Evolutionary conservation across 2,797 vertebrate species (phyloP).

Genomic region (Lacerta viridis): DNA sequence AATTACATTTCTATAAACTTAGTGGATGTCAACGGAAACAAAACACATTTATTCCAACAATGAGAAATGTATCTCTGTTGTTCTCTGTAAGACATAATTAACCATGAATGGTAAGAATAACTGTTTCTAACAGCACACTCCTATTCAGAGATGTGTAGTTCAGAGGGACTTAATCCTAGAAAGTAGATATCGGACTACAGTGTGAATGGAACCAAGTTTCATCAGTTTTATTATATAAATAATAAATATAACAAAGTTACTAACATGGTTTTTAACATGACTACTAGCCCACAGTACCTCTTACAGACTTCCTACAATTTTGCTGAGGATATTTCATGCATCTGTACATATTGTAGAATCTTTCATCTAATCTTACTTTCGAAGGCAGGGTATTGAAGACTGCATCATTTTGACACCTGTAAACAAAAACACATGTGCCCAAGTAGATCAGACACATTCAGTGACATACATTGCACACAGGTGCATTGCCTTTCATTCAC

Average conservation of each 20-base stretch:
- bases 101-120: not conserved
- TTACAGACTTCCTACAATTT: no score
- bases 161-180: not conserved
- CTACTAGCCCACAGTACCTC: no score
- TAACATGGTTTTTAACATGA: not conserved
- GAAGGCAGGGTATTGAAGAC: not conserved
- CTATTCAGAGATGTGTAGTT: not conserved
- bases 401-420: not conserved
- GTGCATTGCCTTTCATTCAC: no score
- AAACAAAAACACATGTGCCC: not conserved
- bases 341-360: not conserved
- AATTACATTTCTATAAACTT: slow-evolving; percentile 28
- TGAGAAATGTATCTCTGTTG: not conserved
- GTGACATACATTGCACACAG: no score
- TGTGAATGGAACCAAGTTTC: not conserved
- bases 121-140: not conserved
- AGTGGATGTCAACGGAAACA: not conserved
- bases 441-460: not conserved
- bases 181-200: no score
- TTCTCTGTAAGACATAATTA: slow-evolving; percentile 18
- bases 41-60: not conserved
- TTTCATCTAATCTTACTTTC: not conserved
- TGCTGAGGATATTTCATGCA: no score
- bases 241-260: not conserved
- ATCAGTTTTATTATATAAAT: no score